These are phyloP conservation scores for Hemaris fuciformis DNA, from an alignment of 2,888 invertebrate species.

Conservation along the genomic window DNA sequence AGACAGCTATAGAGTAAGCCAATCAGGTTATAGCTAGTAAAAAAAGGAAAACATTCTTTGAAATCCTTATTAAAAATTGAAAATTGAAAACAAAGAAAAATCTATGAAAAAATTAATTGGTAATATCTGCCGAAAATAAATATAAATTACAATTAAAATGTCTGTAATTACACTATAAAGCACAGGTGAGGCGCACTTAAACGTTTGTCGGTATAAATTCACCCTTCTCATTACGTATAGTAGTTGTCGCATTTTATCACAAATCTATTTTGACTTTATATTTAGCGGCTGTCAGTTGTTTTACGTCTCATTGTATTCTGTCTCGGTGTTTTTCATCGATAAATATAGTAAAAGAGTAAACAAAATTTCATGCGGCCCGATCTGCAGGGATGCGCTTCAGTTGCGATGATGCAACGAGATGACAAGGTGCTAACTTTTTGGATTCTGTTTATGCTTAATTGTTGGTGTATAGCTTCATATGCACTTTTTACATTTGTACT, in stretches of 20 bases:
- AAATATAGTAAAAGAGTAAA: conserved; percentile 36
- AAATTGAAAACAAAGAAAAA: conserved; percentile 61
- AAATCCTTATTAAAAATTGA: conserved; percentile 30
- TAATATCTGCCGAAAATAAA: conserved; percentile 55
- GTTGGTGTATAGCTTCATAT: conserved; percentile 42
- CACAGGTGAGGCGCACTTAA: conserved; percentile 52
- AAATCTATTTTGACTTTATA: conserved; percentile 52
- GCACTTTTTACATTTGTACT: conserved; percentile 26
- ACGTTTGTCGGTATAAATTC: conserved; percentile 13
- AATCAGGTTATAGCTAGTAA: not conserved
- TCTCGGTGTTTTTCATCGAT: conserved; percentile 36
- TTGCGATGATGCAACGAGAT: conserved; percentile 79
- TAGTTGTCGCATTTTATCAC: conserved; percentile 18
- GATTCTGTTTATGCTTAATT: conserved; percentile 33
- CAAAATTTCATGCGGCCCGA: conserved; percentile 62
- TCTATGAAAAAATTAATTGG: conserved; percentile 49
- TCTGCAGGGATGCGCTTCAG: conserved; percentile 63
- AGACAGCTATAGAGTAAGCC: not conserved
- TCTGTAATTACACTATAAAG: conserved; percentile 54
- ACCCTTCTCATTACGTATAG: not conserved
- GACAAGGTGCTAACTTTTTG: conserved; percentile 69
- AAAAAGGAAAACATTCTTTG: conserved; percentile 14
- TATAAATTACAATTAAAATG: conserved; percentile 43
- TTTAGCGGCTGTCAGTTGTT: conserved; percentile 79
- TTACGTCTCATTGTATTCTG: conserved; percentile 65